Evolutionary conservation across 2,888 invertebrate species (phyloP).

Genomic region (Augiades crinisus): DNA sequence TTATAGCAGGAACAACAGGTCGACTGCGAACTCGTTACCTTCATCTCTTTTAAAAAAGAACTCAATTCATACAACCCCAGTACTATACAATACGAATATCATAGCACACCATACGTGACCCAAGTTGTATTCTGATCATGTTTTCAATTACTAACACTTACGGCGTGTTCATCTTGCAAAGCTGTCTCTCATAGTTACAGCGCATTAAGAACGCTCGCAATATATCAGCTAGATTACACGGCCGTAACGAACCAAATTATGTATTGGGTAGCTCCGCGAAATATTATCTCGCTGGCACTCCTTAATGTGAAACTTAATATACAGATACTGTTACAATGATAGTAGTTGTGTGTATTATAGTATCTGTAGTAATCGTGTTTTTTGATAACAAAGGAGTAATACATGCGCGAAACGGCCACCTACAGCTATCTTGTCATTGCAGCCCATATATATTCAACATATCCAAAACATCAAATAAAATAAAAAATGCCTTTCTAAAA

Average conservation of each 20-base stretch:
- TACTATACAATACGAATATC: background rate
- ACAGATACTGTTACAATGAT: conserved; percentile 7
- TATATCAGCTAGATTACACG: conserved; percentile 19
- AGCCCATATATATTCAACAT: too few species aligned
- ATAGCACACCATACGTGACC: background rate
- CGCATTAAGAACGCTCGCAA: conserved; percentile 11
- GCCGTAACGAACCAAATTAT: conserved; percentile 25
- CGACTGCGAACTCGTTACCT: too few species aligned
- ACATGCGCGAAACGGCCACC: background rate
- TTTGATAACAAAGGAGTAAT: too few species aligned
- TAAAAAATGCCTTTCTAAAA: too few species aligned
- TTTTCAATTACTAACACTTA: conserved; percentile 44
- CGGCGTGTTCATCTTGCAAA: conserved; percentile 6
- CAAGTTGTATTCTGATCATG: conserved; percentile 42
- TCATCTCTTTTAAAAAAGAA: too few species aligned
- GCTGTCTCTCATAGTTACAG: conserved; percentile 16
- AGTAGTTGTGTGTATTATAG: conserved; percentile 10
- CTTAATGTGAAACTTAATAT: conserved; percentile 5
- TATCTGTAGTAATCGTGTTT: too few species aligned
- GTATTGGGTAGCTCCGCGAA: conserved; percentile 39
- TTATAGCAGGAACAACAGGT: too few species aligned
- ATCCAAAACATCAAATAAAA: too few species aligned
- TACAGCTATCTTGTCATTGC: too few species aligned
- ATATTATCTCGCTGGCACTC: conserved; percentile 25
- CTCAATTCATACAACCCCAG: background rate